Percentiles rank a stretch among this genome's conserved stretches.
phyloP scores from a whole-genome alignment of 2,888 invertebrate genomes.

The Leucoptera coffeella region DNA sequence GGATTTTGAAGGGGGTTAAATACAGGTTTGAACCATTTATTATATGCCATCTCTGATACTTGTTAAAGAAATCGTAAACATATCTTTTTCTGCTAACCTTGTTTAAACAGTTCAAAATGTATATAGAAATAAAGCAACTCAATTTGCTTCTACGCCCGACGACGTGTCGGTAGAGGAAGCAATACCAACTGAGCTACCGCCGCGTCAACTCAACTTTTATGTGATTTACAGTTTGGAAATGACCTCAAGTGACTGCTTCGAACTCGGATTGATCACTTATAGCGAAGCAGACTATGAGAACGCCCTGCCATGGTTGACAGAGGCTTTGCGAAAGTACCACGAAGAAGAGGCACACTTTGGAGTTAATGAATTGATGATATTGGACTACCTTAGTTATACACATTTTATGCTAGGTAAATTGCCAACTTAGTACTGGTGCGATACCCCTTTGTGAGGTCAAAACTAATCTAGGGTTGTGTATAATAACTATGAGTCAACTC shows the following conservation, averaged over 20 bases:
- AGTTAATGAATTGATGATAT: slow-evolving; percentile 70
- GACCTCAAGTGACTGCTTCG: slow-evolving; percentile 90
- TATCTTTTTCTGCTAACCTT: too few species aligned
- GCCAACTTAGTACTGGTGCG: too few species aligned
- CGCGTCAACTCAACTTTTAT: too few species aligned
- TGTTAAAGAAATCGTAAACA: too few species aligned
- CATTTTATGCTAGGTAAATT: slow-evolving; percentile 81
- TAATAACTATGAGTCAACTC: neutral
- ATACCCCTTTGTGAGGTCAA: too few species aligned
- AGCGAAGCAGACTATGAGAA: slow-evolving; percentile 89
- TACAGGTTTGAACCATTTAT: slow-evolving; percentile 59
- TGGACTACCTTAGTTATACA: slow-evolving; percentile 94
- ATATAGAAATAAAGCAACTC: too few species aligned
- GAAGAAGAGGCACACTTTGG: slow-evolving; percentile 50
- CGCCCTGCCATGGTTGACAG: slow-evolving; percentile 92
- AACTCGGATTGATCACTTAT: slow-evolving; percentile 89
- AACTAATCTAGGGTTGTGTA: too few species aligned
- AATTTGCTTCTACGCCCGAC: too few species aligned
- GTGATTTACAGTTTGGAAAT: slow-evolving; percentile 56
- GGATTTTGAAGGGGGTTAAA: slow-evolving; percentile 79
- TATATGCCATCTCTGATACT: too few species aligned
- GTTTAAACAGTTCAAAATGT: too few species aligned
- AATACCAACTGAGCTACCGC: too few species aligned
- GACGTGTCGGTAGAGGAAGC: too few species aligned
- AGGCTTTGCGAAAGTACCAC: slow-evolving; percentile 71